Evolutionary conservation across 2,888 invertebrate species (phyloP).

Genomic region (Leucophora obtusa): DNA sequence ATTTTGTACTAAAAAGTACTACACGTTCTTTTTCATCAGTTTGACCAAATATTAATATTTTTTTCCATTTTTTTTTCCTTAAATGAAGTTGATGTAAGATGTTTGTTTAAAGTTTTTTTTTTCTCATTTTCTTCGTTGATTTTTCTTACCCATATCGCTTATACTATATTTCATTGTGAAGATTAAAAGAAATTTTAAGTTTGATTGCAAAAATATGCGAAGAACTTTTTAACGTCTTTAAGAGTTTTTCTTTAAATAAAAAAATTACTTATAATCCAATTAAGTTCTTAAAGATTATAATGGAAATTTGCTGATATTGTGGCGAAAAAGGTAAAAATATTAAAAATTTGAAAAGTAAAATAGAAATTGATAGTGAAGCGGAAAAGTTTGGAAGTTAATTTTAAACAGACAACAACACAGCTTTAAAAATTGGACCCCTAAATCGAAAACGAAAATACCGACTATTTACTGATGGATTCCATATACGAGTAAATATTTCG

Average conservation of each 20-base stretch:
- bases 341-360: background rate
- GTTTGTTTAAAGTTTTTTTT: slow-evolving; percentile 4
- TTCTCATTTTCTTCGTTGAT: background rate
- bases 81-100: slow-evolving; percentile 2
- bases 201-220: slow-evolving; percentile 37
- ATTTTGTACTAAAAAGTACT: background rate
- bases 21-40: background rate
- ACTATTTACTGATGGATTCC: no score
- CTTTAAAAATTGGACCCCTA: no score
- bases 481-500: no score
- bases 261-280: slow-evolving; percentile 45
- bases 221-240: slow-evolving; percentile 7
- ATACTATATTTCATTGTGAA: slow-evolving; percentile 2
- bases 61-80: background rate
- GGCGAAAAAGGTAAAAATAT: background rate
- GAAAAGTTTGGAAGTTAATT: background rate
- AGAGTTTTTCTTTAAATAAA: slow-evolving; percentile 21
- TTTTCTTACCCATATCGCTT: background rate
- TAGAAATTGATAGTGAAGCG: background rate
- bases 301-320: slow-evolving; percentile 4
- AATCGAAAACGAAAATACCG: no score
- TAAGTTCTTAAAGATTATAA: slow-evolving; percentile 38
- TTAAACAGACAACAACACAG: no score
- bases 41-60: background rate
- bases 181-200: slow-evolving; percentile 38